Conservation (phyloP, 1,140 invertebrate species). For the Drosophila seguyi region DNA sequence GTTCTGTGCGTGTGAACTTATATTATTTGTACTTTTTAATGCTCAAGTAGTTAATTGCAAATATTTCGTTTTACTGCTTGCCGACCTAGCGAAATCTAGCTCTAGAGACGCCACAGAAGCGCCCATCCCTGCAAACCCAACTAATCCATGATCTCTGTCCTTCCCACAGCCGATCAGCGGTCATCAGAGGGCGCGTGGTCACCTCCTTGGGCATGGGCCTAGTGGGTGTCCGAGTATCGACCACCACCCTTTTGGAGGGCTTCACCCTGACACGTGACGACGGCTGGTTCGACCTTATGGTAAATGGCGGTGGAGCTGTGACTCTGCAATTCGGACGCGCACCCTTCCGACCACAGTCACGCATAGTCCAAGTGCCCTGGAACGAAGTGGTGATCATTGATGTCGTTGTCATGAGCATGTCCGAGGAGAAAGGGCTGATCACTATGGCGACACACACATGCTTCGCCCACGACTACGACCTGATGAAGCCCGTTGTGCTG, state of each 20-base stretch:
- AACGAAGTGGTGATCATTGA: slow-evolving; percentile 98
- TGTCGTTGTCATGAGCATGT: slow-evolving; percentile 93
- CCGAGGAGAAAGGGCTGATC: slow-evolving; percentile 89
- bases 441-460: slow-evolving; percentile 90
- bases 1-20: slow-evolving; percentile 80
- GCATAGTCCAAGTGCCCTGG: slow-evolving; percentile 97
- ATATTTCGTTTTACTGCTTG: slow-evolving; percentile 63
- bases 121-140: slow-evolving; percentile 42
- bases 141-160: slow-evolving; percentile 59
- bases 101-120: slow-evolving; percentile 27
- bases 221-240: slow-evolving; percentile 97
- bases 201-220: slow-evolving; percentile 96
- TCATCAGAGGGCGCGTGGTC: slow-evolving; percentile 96
- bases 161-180: slow-evolving; percentile 94
- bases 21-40: slow-evolving; percentile 73
- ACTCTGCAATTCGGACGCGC: slow-evolving; percentile 97
- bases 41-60: slow-evolving; percentile 72
- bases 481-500: slow-evolving; percentile 96
- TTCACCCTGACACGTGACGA: slow-evolving; percentile 96
- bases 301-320: slow-evolving; percentile 98
- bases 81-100: slow-evolving; percentile 45
- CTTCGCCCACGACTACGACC: slow-evolving; percentile 95
- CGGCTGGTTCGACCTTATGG: slow-evolving; percentile 98
- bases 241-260: slow-evolving; percentile 94
- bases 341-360: slow-evolving; percentile 95